Evolutionary conservation across 2,888 invertebrate genomes (phyloP).

Genomic region (Melipona beecheii): DNA sequence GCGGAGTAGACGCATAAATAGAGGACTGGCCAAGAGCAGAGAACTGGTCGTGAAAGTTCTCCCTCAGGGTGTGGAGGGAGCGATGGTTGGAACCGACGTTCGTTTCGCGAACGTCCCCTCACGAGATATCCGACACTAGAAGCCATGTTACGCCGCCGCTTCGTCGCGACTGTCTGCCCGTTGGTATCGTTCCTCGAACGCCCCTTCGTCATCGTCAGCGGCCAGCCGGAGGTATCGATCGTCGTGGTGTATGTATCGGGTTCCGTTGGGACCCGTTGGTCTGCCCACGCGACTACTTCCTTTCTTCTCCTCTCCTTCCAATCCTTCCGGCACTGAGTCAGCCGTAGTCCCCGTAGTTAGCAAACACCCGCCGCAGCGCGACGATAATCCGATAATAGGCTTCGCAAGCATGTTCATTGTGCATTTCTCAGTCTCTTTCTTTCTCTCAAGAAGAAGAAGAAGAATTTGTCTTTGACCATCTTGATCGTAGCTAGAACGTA

Average conservation of each 20-base stretch:
- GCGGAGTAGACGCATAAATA: slow-evolving; percentile 27
- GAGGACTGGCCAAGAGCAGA: slow-evolving; percentile 27
- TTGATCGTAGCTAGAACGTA: too few relatives aligned
- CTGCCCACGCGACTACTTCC: slow-evolving; percentile 62
- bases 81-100: slow-evolving; percentile 26
- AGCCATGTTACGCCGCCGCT: slow-evolving; percentile 65
- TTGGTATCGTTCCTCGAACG: slow-evolving; percentile 45
- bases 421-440: neutral
- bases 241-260: slow-evolving; percentile 56
- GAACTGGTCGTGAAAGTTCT: slow-evolving; percentile 41
- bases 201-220: slow-evolving; percentile 56
- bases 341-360: neutral
- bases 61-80: neutral
- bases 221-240: slow-evolving; percentile 62
- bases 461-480: too few relatives aligned
- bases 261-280: slow-evolving; percentile 38
- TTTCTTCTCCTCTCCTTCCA: slow-evolving; percentile 26
- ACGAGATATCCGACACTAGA: slow-evolving; percentile 69
- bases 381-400: slow-evolving; percentile 29
- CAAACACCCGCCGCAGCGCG: neutral
- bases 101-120: slow-evolving; percentile 41
- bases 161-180: slow-evolving; percentile 25
- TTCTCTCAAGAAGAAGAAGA: too few relatives aligned
- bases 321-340: slow-evolving; percentile 45
- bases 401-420: slow-evolving; percentile 17